Conservation (phyloP, 2,888 invertebrate genomes). For the Leptinotarsa haldemani region DNA sequence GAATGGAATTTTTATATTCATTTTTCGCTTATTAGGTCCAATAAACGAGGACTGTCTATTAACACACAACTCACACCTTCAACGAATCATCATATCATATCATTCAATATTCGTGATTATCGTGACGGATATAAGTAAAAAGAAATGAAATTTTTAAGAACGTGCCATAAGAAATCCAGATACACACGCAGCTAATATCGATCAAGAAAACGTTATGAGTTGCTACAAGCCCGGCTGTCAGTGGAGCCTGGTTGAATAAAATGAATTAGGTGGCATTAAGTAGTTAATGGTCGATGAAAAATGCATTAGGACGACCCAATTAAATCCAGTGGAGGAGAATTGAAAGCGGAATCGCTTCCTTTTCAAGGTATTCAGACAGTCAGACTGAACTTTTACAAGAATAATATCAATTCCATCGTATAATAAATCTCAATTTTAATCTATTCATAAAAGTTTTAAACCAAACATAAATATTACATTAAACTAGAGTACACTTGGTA, state of each 20-base stretch:
- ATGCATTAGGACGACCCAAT: conserved; percentile 14
- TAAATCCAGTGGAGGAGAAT: neutral
- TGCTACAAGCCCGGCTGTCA: conserved; percentile 17
- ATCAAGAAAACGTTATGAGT: conserved; percentile 13
- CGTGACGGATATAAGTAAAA: neutral
- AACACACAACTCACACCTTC: too few species aligned
- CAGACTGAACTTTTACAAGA: too few species aligned
- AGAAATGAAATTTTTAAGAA: neutral
- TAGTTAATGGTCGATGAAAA: conserved; percentile 19
- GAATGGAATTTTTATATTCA: too few species aligned
- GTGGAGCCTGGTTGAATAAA: conserved; percentile 17
- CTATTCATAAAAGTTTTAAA: too few species aligned
- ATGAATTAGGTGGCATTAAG: conserved; percentile 17
- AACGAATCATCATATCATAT: neutral
- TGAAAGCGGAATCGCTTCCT: neutral
- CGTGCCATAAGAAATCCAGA: neutral
- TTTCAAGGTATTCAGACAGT: neutral
- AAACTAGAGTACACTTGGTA: too few species aligned
- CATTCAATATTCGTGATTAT: neutral
- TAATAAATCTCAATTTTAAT: too few species aligned
- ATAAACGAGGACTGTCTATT: too few species aligned
- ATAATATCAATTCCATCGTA: too few species aligned
- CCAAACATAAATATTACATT: too few species aligned
- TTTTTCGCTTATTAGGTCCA: too few species aligned
- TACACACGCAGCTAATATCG: conserved; percentile 14